phyloP scores from a whole-genome alignment of 2,888 invertebrate species.

The Xylota sylvarum region DNA sequence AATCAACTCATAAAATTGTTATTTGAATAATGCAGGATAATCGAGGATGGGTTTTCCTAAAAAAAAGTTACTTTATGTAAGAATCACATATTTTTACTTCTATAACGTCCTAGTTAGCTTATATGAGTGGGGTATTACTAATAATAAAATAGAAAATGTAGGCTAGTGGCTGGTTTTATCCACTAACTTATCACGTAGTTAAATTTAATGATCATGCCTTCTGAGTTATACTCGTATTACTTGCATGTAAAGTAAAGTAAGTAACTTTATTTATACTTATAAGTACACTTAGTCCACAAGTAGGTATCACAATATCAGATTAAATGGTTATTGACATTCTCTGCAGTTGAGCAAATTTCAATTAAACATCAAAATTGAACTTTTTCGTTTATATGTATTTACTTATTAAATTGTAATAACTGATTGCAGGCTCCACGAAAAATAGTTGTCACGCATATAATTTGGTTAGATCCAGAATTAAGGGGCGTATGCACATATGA shows the following conservation, averaged over 20 bases:
- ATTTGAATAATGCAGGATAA: too few relatives aligned
- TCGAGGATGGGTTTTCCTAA: too few relatives aligned
- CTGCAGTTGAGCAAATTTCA: background rate
- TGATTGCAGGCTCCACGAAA: background rate
- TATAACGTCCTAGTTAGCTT: too few relatives aligned
- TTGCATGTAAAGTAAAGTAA: background rate
- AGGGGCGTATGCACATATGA: constrained; percentile 12
- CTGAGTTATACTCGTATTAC: background rate
- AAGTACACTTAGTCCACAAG: too few relatives aligned
- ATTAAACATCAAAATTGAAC: background rate
- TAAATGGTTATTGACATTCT: background rate
- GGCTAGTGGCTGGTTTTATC: background rate
- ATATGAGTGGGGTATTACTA: background rate
- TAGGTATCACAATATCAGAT: too few relatives aligned
- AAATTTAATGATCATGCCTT: background rate
- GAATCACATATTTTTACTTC: too few relatives aligned
- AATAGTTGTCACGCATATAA: background rate
- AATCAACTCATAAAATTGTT: too few relatives aligned
- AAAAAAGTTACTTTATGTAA: too few relatives aligned
- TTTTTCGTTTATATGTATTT: background rate
- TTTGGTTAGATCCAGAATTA: background rate
- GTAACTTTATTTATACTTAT: background rate
- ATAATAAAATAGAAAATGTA: background rate
- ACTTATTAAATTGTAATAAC: background rate
- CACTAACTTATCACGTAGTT: background rate